Evolutionary conservation across 2,113 vertebrate genomes (phyloP), one percentile per base, ranked within the genome.

Genomic region (Ranitomeya imitator): DNA sequence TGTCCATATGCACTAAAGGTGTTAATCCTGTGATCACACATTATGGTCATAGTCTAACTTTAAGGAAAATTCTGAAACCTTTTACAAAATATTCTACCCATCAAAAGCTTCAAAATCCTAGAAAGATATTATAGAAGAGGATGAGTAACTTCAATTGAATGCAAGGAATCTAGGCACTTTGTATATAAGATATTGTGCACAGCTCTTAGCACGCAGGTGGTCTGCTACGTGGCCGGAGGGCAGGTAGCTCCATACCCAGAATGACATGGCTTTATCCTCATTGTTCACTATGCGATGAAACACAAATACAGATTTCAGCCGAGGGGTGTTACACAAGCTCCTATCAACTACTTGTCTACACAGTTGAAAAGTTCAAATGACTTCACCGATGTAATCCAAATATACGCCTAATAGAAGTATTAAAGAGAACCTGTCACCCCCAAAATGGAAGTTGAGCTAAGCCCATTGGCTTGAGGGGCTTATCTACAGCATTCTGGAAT

Each of bases 131-230:
- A 79, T 55, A 23, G 19, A 18, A 14, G 15, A 73, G 11, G 16
- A 73, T 76, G 54, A 85, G 52, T 37, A 31, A 76, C 23, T 57
- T 59, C 69, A 74, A 73, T n/a, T 85, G 31, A 18, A 85, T 76
- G 16, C 18, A 57, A 85, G 54, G 83, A 85, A 26, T 76, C 23
- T 16, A 73, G 55, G 45, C 73, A 1, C 13, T 54, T 59, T 4
- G 23, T 26, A 13, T 11, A 73, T 57, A 71, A 55, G 2, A n/a
- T 16, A 73, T n/a, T 71, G 2, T 31, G 45, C 55, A 55, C 11
- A 37, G 83, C 51, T 31, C 83, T 71, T 73, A 26, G 15, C 71
- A 55, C 55, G 83, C 83, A 85, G 67, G 67, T 85, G 83, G 13
- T 85, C 7, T n/a, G 51, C 54, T 10, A 45, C 15, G 7, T 85